Conservation (phyloP, 2,888 invertebrate genomes). For the Coenonympha arcania region DNA sequence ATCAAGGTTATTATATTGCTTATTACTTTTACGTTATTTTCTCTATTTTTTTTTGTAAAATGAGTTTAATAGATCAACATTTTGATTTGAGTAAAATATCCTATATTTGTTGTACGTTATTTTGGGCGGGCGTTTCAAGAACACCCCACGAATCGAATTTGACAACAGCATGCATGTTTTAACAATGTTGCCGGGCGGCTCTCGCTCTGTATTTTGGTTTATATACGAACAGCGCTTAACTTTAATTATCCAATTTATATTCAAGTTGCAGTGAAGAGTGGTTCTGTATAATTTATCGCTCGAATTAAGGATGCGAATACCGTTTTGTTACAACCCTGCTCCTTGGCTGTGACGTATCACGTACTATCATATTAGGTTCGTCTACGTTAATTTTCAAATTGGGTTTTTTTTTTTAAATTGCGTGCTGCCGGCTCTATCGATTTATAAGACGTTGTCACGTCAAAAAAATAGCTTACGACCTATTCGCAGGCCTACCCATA, state of each 20-base stretch:
- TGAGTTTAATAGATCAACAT: too few species aligned
- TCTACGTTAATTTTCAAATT: slow-evolving; percentile 1
- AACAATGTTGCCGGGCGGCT: slow-evolving; percentile 36
- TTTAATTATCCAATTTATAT: slow-evolving; percentile 69
- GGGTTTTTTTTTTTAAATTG: too few species aligned
- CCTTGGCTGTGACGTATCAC: slow-evolving; percentile 21
- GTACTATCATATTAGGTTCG: neutral
- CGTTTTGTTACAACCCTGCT: slow-evolving; percentile 36
- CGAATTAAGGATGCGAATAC: slow-evolving; percentile 46
- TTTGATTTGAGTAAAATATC: too few species aligned
- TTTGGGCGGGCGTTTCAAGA: neutral
- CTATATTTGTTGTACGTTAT: too few species aligned
- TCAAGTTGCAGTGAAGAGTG: slow-evolving; percentile 64
- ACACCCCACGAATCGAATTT: slow-evolving; percentile 3
- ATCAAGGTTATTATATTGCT: too few species aligned
- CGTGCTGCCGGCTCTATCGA: too few species aligned
- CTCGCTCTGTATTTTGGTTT: slow-evolving; percentile 47
- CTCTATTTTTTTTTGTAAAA: too few species aligned
- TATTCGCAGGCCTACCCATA: too few species aligned
- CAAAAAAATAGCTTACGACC: too few species aligned
- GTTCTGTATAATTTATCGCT: slow-evolving; percentile 61
- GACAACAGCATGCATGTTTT: slow-evolving; percentile 13
- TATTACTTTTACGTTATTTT: too few species aligned
- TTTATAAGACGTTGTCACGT: too few species aligned
- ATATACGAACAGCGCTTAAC: slow-evolving; percentile 57